Conservation (phyloP, 1,140 invertebrate species). For the Triops longicaudatus region DNA sequence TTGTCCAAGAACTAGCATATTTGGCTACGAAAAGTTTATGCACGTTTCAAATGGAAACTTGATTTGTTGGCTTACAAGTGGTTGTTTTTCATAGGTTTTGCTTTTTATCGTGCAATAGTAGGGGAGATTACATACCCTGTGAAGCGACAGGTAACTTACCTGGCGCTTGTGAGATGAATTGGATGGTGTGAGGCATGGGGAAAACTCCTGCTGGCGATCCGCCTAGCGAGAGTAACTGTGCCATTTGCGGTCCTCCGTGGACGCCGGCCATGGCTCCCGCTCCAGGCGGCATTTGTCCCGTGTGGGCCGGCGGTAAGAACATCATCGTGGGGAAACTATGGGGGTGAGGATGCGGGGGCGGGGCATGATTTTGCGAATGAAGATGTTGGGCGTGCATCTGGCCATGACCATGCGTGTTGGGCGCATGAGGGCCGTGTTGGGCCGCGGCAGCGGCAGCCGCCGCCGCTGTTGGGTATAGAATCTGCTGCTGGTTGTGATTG, state of each 20-base stretch:
- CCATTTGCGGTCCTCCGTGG: conserved; percentile 23
- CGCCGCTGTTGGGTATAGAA: conserved; percentile 17
- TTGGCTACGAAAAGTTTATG: no score
- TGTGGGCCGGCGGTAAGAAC: conserved; percentile 23
- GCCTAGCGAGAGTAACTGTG: conserved; percentile 26
- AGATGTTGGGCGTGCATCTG: neutral
- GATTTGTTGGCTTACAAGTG: no score
- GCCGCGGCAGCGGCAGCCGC: neutral
- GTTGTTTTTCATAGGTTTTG: neutral
- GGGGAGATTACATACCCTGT: neutral
- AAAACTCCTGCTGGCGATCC: conserved; percentile 23
- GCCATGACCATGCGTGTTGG: neutral
- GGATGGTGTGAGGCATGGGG: conserved; percentile 24
- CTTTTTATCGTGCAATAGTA: neutral
- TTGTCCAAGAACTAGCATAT: no score
- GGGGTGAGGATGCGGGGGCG: neutral
- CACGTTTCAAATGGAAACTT: no score
- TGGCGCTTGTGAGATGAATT: conserved; percentile 27
- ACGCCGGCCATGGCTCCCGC: neutral
- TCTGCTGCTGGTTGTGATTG: conserved; percentile 13
- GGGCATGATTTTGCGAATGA: conserved; percentile 2
- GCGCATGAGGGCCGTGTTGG: conserved; percentile 8
- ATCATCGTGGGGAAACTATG: conserved; percentile 20
- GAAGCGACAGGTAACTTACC: conserved; percentile 11
- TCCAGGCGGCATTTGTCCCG: conserved; percentile 25